These are phyloP conservation scores for Ophioderma brevispina DNA, from an alignment of 35 echinoderm and acorn worm species.

Conservation along the genomic window DNA sequence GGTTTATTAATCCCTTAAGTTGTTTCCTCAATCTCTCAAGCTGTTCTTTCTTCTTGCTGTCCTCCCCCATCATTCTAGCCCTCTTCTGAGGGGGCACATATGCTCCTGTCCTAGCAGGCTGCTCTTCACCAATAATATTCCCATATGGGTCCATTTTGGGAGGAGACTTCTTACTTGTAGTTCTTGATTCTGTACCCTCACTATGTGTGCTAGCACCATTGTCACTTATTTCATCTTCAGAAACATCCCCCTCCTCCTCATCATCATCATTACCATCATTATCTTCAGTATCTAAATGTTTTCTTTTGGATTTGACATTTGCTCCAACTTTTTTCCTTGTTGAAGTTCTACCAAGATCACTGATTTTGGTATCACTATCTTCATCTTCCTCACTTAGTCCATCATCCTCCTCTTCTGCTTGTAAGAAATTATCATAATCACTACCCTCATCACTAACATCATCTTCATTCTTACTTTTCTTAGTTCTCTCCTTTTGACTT, in stretches of 20 bases:
- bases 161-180: background rate
- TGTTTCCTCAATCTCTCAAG: constrained; percentile 82
- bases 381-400: constrained; percentile 16
- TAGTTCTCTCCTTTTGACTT: no score
- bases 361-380: background rate
- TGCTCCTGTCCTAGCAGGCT: background rate
- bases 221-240: background rate
- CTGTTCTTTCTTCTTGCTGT: constrained; percentile 59
- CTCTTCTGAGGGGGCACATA: constrained; percentile 94
- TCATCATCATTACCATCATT: constrained; percentile 40
- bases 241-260: background rate
- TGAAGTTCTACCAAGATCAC: background rate
- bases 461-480: no score
- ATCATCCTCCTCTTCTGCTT: constrained; percentile 23
- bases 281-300: background rate
- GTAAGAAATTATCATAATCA: background rate
- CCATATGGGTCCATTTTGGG: constrained; percentile 85
- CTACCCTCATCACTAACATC: background rate
- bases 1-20: constrained; percentile 90
- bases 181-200: background rate
- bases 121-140: constrained; percentile 43
- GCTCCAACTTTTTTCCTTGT: background rate
- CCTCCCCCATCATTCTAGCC: constrained; percentile 87
- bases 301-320: background rate
- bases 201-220: background rate